A percentile compares a stretch with the other conserved stretches of the same genome.
These are phyloP conservation scores for Myrmophylax atrothorax DNA, from an alignment of 2,113 vertebrate genomes.

Conservation along the genomic window DNA sequence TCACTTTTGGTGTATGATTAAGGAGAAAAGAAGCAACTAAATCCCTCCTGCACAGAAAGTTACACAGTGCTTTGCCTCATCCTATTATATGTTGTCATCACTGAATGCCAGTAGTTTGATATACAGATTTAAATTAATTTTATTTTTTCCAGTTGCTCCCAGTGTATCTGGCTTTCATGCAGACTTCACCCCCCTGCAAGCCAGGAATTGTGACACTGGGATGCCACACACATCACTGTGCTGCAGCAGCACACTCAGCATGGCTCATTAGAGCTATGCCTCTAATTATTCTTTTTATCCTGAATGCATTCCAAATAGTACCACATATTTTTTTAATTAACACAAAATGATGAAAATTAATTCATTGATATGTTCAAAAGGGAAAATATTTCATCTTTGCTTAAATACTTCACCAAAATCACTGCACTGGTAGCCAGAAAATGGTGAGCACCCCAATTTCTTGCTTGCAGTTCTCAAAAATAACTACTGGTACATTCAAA, in stretches of 20 bases:
- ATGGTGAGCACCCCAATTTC: background rate
- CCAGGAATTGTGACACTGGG: background rate
- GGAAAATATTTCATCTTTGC: background rate
- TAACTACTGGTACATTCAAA: background rate
- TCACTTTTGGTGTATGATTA: background rate
- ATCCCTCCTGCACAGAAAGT: background rate
- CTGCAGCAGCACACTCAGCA: background rate
- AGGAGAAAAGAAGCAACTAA: background rate
- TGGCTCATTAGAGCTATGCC: background rate
- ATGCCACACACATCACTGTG: background rate
- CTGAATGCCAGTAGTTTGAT: background rate
- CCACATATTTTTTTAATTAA: background rate
- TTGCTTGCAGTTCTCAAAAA: background rate
- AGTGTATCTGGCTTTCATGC: background rate
- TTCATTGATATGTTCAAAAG: background rate
- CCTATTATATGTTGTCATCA: background rate
- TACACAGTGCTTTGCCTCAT: background rate
- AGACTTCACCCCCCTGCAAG: background rate
- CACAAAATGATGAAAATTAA: background rate
- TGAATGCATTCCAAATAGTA: background rate
- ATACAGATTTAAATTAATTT: background rate
- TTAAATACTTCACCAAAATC: background rate
- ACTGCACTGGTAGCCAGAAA: background rate
- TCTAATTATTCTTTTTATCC: background rate
- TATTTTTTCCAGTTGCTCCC: background rate